phyloP scores from a whole-genome alignment of 2,113 vertebrate species.

The Serilophus lunatus region DNA sequence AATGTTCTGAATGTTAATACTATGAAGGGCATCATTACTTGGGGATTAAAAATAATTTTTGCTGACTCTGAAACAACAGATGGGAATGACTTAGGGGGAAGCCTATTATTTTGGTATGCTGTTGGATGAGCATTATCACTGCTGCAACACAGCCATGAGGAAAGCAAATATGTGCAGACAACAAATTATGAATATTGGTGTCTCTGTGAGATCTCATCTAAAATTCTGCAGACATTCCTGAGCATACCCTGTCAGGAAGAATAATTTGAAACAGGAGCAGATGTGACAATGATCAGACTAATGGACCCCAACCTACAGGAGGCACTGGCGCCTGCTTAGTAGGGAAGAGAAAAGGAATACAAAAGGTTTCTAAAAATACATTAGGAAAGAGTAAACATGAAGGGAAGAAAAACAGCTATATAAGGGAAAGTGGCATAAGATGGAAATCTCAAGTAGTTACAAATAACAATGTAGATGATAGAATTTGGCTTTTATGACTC shows the following conservation, averaged over 20 bases:
- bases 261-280: background rate
- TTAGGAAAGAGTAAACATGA: background rate
- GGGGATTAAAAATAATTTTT: background rate
- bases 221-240: background rate
- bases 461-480: background rate
- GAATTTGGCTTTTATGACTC: background rate
- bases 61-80: background rate
- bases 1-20: background rate
- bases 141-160: background rate
- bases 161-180: background rate
- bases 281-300: background rate
- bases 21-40: background rate
- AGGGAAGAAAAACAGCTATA: background rate
- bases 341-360: background rate
- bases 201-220: background rate
- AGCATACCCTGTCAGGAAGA: background rate
- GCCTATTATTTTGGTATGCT: background rate
- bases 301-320: background rate
- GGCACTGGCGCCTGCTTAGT: background rate
- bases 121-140: background rate
- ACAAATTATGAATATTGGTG: background rate
- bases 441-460: background rate
- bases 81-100: background rate
- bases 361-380: conserved; percentile 12
- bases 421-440: background rate